Evolutionary conservation across 2,888 invertebrate species (phyloP), one percentile per base, ranked within the genome.

Genomic region (Octonoba sinensis): DNA sequence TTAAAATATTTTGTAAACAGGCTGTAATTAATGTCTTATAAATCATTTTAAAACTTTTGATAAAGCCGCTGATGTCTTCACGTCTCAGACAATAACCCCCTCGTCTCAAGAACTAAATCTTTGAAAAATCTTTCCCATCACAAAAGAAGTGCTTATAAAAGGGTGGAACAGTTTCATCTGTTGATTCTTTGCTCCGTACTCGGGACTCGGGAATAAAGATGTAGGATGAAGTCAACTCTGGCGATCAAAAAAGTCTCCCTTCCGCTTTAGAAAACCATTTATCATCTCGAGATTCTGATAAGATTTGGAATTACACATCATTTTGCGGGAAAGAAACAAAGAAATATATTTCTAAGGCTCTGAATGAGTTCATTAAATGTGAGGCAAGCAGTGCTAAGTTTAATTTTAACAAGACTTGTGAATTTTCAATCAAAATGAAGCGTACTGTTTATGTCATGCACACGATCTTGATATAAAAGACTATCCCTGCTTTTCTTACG

Each of bases 371-470:
- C 64, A 72, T 64, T 72, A 72, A 72, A 18, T 8, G 2, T 46
- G 51, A 36, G 8, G 20, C n/a, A 3, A 6, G 36, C 20, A 11
- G 56, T 8, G 62, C 44, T 20, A 49, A 18, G 49, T 60, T 36
- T 51, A 47, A 62, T 36, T 54, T 64, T 47, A 54, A 54, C 64
- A 72, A 20, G 36, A 15, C n/a, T 54, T 51, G 11, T 22, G 22
- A 36, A 64, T 44, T 72, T 72, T 64, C 62, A 49, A 54, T 72
- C 51, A 51, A 51, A 22, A 64, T 24, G 18, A 44, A 49, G 46
- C 62, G 54, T 64, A 72, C 62, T 72, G 44, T 18, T 72, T 20
- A 22, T 72, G 72, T 72, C 72, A 72, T 11, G 27, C 62, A 18
- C 72, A 72, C 49, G 44, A 22, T 36, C 18, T 6, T 3, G 24